Conservation (phyloP, 2,888 invertebrate species). For the Sinohyriopsis cumingii region DNA sequence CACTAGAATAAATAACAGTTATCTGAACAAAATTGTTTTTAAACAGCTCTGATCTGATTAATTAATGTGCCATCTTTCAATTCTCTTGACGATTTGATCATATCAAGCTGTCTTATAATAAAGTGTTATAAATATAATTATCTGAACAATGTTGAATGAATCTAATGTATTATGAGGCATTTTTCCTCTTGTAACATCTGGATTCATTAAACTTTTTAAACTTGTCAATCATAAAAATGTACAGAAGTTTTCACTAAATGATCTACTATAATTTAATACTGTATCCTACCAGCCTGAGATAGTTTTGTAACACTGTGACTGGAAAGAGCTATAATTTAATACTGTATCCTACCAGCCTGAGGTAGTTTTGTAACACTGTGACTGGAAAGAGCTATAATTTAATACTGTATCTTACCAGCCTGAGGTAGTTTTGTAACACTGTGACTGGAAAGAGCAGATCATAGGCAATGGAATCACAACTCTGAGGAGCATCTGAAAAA, state of each 20-base stretch:
- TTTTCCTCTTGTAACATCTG: too few relatives aligned
- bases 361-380: constrained; percentile 62
- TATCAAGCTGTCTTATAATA: too few relatives aligned
- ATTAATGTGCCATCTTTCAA: too few relatives aligned
- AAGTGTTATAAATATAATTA: too few relatives aligned
- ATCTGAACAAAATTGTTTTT: too few relatives aligned
- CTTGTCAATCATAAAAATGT: neutral
- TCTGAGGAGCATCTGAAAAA: constrained; percentile 30
- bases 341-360: constrained; percentile 60
- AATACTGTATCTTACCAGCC: constrained; percentile 56
- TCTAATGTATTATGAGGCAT: too few relatives aligned
- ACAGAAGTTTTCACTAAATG: neutral
- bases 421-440: constrained; percentile 63
- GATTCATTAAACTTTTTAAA: too few relatives aligned
- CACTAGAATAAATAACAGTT: too few relatives aligned
- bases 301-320: constrained; percentile 61
- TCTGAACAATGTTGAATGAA: too few relatives aligned
- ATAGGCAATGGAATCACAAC: constrained; percentile 62
- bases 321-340: constrained; percentile 55
- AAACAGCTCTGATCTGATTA: too few relatives aligned
- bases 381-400: constrained; percentile 60
- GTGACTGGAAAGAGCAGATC: constrained; percentile 64
- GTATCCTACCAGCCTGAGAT: constrained; percentile 64
- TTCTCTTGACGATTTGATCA: too few relatives aligned
- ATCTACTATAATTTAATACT: neutral